phyloP scores from a whole-genome alignment of 2,888 invertebrate genomes.

The Mimachlamys varia region DNA sequence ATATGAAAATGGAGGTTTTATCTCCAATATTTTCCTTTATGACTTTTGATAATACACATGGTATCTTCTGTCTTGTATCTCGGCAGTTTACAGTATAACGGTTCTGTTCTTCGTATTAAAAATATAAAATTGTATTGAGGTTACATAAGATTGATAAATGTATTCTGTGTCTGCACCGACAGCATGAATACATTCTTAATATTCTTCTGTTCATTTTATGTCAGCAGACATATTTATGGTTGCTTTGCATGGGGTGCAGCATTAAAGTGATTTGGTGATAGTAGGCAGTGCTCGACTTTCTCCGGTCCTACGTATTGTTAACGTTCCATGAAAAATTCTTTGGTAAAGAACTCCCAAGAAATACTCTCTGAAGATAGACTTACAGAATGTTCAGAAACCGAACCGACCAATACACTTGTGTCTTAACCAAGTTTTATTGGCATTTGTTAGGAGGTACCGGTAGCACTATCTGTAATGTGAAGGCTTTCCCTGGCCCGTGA shows the following conservation, averaged over 20 bases:
- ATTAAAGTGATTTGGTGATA: neutral
- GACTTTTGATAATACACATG: too few relatives aligned
- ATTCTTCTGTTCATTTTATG: neutral
- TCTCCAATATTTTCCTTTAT: too few relatives aligned
- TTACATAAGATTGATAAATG: too few relatives aligned
- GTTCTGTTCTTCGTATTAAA: too few relatives aligned
- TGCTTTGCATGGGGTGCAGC: neutral
- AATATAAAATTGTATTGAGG: too few relatives aligned
- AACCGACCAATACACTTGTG: conserved; percentile 10
- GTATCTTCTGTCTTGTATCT: too few relatives aligned
- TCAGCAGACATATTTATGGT: conserved; percentile 20
- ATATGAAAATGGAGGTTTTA: too few relatives aligned
- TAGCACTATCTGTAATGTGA: neutral
- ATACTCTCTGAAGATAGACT: neutral
- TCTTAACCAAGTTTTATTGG: neutral
- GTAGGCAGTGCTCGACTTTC: neutral
- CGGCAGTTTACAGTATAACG: too few relatives aligned
- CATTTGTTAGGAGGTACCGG: neutral
- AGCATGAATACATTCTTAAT: too few relatives aligned
- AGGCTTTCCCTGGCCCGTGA: neutral
- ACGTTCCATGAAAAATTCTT: neutral
- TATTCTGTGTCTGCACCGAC: too few relatives aligned
- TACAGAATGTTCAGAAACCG: neutral
- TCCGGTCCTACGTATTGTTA: neutral
- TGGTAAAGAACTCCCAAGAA: neutral